Conservation (phyloP, 2,888 invertebrate species). For the Andrena flavipes region DNA sequence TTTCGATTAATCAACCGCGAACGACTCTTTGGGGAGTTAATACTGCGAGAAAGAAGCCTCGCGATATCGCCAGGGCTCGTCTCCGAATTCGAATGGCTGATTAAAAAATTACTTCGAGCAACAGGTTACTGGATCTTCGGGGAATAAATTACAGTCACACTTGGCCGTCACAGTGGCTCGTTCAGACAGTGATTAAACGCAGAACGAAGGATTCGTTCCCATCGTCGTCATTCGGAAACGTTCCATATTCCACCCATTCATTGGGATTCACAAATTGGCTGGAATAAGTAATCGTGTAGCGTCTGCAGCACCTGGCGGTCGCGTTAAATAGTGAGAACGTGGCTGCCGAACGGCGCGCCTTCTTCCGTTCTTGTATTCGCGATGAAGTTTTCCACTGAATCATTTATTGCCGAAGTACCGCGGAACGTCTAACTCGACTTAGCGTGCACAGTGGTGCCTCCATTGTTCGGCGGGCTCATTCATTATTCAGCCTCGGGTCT, state of each 20-base stretch:
- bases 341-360: constrained; percentile 16
- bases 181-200: background rate
- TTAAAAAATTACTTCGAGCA: background rate
- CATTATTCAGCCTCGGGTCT: constrained; percentile 33
- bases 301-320: constrained; percentile 20
- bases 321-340: constrained; percentile 39
- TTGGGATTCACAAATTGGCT: constrained; percentile 38
- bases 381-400: constrained; percentile 36
- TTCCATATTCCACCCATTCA: constrained; percentile 35
- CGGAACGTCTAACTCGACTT: constrained; percentile 26
- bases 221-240: background rate
- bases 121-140: background rate
- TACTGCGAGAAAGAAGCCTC: no score
- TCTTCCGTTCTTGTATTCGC: constrained; percentile 38
- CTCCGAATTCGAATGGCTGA: no score
- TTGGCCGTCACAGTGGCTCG: background rate
- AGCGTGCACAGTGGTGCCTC: background rate
- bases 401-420: constrained; percentile 42
- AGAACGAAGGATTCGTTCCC: background rate
- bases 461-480: constrained; percentile 32
- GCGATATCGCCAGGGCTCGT: no score
- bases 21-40: no score
- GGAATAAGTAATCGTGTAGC: constrained; percentile 45
- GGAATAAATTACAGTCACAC: background rate
- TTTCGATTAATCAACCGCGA: no score